These are phyloP conservation scores for Pristionchus japonicus DNA, from an alignment of 2,888 invertebrate genomes.

Conservation along the genomic window DNA sequence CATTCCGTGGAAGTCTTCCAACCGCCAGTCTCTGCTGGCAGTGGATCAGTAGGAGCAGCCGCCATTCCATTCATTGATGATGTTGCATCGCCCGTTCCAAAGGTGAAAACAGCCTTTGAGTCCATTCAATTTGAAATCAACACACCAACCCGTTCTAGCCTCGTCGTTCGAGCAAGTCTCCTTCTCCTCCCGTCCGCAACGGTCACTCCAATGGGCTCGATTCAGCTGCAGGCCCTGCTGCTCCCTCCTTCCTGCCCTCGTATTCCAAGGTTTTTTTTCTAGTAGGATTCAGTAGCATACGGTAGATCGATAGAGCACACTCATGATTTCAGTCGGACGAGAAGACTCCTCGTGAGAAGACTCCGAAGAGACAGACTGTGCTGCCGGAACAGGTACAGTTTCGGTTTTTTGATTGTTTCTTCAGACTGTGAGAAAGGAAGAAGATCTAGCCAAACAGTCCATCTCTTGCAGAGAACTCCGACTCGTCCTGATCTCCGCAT, in stretches of 20 bases:
- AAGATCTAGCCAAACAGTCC: background rate
- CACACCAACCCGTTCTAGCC: background rate
- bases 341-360: conserved; percentile 24
- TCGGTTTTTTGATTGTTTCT: no score
- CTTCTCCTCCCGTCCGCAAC: conserved; percentile 24
- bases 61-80: conserved; percentile 30
- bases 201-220: background rate
- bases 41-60: background rate
- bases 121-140: background rate
- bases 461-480: background rate
- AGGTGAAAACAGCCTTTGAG: background rate
- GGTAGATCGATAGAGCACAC: background rate
- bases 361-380: conserved; percentile 37
- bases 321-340: background rate
- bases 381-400: conserved; percentile 41
- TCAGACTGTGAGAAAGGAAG: background rate
- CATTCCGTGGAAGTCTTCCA: conserved; percentile 77
- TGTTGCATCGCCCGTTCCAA: background rate
- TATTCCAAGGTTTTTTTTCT: conserved; percentile 11
- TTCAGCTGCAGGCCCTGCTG: background rate
- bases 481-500: conserved; percentile 11
- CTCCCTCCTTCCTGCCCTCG: background rate
- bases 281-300: no score
- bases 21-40: conserved; percentile 68
- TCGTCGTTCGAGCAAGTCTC: conserved; percentile 40